Evolutionary conservation across 2,113 vertebrate species (phyloP).

Genomic region (Etia nguti): DNA sequence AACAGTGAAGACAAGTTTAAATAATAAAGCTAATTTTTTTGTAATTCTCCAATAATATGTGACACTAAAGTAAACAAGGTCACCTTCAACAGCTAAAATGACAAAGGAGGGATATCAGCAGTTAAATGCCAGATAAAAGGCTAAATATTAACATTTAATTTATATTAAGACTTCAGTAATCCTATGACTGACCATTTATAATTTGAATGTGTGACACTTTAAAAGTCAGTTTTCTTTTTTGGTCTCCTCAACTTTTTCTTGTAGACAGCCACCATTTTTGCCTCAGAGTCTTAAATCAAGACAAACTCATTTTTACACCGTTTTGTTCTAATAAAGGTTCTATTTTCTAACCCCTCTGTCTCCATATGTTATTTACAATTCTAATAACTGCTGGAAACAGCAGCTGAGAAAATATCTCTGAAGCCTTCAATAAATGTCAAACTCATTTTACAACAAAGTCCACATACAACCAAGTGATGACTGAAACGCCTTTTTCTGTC

Average conservation of each 20-base stretch:
- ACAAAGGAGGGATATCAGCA: not conserved
- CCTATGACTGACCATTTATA: not conserved
- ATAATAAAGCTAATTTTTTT: not conserved
- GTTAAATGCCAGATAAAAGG: not conserved
- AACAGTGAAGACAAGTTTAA: not conserved
- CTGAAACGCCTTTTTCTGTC: not conserved
- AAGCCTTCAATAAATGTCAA: not conserved
- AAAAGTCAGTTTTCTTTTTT: not conserved
- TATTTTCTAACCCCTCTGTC: conserved; percentile 35
- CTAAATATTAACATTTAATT: not conserved
- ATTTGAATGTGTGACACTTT: not conserved
- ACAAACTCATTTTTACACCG: not conserved
- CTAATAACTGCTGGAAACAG: not conserved
- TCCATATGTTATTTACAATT: not conserved
- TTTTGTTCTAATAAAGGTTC: conserved; percentile 45
- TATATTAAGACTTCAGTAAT: not conserved
- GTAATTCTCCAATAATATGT: not conserved
- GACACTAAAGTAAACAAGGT: not conserved
- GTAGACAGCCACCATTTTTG: conserved; percentile 35
- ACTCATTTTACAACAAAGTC: not conserved
- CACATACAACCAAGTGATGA: not conserved
- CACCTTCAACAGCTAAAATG: not conserved
- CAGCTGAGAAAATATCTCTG: not conserved
- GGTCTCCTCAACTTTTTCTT: not conserved
- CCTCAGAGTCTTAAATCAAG: conserved; percentile 59